Conservation (phyloP, 2,888 invertebrate genomes). For the Petrophora chlorosata region DNA sequence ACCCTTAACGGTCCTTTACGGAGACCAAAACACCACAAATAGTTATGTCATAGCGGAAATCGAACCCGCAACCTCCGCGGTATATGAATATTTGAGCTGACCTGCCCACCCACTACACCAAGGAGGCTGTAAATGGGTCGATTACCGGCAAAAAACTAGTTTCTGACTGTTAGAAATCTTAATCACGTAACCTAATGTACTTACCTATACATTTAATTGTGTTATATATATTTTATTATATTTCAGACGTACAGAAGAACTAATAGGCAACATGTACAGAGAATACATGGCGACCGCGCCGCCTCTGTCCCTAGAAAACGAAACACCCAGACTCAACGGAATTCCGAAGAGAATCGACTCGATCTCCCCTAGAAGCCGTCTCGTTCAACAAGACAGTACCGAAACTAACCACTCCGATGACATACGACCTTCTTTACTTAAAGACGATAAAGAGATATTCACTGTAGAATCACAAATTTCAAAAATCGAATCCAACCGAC, state of each 20-base stretch:
- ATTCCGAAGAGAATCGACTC: conserved; percentile 55
- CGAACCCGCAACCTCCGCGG: no score
- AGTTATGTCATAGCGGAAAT: no score
- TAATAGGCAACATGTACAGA: conserved; percentile 82
- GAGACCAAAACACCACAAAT: no score
- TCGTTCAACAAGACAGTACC: conserved; percentile 65
- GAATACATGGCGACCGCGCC: conserved; percentile 80
- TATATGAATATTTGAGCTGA: no score
- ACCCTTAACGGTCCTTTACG: no score
- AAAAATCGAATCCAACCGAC: conserved; percentile 48
- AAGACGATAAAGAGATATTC: conserved; percentile 58
- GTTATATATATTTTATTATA: not conserved
- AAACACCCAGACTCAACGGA: conserved; percentile 60
- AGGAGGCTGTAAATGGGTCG: no score
- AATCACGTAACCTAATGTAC: no score
- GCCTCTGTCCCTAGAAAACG: conserved; percentile 61
- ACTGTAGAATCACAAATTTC: conserved; percentile 69
- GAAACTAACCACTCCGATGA: conserved; percentile 74
- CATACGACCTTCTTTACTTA: conserved; percentile 62
- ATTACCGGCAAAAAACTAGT: no score
- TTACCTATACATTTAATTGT: no score
- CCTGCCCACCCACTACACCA: no score
- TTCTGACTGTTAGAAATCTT: no score
- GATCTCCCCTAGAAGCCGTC: conserved; percentile 49
- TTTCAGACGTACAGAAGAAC: conserved; percentile 84